Conservation (phyloP, 2,113 vertebrate genomes). For the Gymnocephalus cernua region DNA sequence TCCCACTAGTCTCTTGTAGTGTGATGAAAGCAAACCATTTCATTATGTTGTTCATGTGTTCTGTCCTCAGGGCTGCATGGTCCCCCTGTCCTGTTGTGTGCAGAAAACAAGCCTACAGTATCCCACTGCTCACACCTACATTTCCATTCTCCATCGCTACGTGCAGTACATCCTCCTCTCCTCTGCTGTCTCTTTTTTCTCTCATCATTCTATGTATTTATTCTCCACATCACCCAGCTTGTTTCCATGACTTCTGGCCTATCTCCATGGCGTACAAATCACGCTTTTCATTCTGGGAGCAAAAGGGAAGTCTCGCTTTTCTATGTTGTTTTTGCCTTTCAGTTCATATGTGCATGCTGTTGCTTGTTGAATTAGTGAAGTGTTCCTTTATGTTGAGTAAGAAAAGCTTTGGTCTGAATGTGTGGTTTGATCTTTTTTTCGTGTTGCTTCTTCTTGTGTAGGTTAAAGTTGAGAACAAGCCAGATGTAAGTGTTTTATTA, state of each 20-base stretch:
- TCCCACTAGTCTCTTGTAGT: conserved; percentile 6
- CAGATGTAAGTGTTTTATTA: conserved; percentile 76
- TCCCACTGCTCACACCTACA: conserved; percentile 24
- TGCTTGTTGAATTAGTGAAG: conserved; percentile 11
- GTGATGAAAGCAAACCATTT: conserved; percentile 34
- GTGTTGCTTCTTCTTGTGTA: conserved; percentile 64
- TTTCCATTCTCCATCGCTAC: conserved; percentile 51
- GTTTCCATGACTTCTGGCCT: conserved; percentile 81
- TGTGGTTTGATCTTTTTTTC: conserved; percentile 59
- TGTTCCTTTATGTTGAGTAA: neutral
- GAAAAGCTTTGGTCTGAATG: conserved; percentile 2
- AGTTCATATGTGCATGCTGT: conserved; percentile 27
- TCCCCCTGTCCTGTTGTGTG: conserved; percentile 49
- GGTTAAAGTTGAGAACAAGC: conserved; percentile 78
- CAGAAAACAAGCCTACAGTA: conserved; percentile 55
- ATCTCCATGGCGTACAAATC: conserved; percentile 94
- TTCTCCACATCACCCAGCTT: conserved; percentile 60
- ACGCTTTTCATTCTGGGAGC: conserved; percentile 97
- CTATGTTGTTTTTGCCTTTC: conserved; percentile 5
- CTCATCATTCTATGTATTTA: conserved; percentile 50
- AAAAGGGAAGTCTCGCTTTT: conserved; percentile 93
- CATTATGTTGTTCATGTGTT: conserved; percentile 57
- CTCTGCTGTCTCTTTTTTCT: conserved; percentile 9
- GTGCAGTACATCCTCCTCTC: conserved; percentile 27
- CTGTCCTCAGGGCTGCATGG: conserved; percentile 64